Base-by-base conservation (phyloP, 2,888 invertebrate genomes). In the Ecdyonurus torrentis region DNA sequence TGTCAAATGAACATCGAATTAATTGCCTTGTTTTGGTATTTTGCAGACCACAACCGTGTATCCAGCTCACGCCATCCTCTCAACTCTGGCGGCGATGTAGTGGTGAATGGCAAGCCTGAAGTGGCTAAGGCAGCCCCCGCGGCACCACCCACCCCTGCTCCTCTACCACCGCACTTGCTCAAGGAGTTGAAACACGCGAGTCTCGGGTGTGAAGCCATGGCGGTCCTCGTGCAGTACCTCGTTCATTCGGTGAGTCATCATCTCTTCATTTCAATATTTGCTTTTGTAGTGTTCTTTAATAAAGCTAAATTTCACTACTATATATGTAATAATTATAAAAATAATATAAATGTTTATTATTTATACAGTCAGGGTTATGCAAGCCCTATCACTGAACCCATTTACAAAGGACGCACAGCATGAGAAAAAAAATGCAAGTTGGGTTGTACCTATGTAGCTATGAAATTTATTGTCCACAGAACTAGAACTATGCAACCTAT, bases 181-280 rank as follows among this genome's bases (percentile, higher is more conserved):
- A 37, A 60, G 25, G 66, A 75, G 66, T 70, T 74, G 65, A 75
- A 76, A 67, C 74, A 77, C 65, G 74, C 79, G 60, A 79, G 85
- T 60, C 83, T 83, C 69, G 86, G 88, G 64, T 83, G 90, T 62
- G 88, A 92, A 75, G 93, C 91, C 55, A 81, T 94, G 70, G 87
- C 89, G 65, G 84, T 89, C 67, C 82, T 92, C 67, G 84, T 93
- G 68, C 88, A 91, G 74, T 90, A 92, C 77, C 81, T 93, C 72
- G 87, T 88, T 59, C 72, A 76, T 66, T 76, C 80, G 74, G 81
- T 82, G 70, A 72, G 71, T 68, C 52, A 20, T 53, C 25, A 7
- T n/a, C 18, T 7, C 18, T 50, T 50, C 18, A 18, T 58, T 58
- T 19, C n/a, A n/a, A n/a, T n/a, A n/a, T n/a, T n/a, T n/a, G n/a